Evolutionary conservation across 53 echinoderm and acorn worm species (phyloP).

Genomic region (Patiria pectinifera): DNA sequence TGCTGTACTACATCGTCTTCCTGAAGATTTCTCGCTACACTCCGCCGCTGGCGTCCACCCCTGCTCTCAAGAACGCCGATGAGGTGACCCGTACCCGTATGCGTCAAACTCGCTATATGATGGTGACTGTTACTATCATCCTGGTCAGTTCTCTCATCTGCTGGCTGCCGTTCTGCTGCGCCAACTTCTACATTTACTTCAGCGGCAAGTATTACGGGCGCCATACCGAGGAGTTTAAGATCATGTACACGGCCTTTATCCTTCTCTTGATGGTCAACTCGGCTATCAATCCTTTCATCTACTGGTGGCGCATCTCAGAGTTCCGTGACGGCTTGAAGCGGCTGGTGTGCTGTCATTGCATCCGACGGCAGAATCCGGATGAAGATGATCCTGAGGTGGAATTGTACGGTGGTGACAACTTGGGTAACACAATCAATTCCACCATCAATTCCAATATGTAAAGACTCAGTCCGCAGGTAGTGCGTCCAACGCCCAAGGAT

Average conservation of each 20-base stretch:
- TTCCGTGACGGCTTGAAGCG: background rate
- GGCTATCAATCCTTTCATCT: background rate
- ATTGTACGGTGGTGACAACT: background rate
- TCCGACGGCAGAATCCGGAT: background rate
- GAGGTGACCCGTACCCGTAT: background rate
- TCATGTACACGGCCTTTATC: background rate
- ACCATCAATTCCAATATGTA: too few relatives aligned
- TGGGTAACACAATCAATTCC: too few relatives aligned
- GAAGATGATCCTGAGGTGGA: background rate
- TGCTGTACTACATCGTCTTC: background rate
- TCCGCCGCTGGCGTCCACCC: background rate
- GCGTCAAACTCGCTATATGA: background rate
- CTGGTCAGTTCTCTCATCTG: background rate
- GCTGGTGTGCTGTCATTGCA: background rate
- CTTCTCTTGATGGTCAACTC: background rate
- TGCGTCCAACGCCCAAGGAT: too few relatives aligned
- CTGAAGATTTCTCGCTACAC: background rate
- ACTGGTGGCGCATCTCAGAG: conserved; percentile 7
- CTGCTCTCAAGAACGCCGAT: background rate
- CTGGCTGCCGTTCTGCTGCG: background rate
- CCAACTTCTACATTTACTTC: background rate
- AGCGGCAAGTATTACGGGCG: background rate
- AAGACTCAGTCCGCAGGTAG: too few relatives aligned
- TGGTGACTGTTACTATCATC: background rate
- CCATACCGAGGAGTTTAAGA: background rate